phyloP scores from a whole-genome alignment of 1,140 invertebrate genomes.

The Harlomillsia oculata region DNA sequence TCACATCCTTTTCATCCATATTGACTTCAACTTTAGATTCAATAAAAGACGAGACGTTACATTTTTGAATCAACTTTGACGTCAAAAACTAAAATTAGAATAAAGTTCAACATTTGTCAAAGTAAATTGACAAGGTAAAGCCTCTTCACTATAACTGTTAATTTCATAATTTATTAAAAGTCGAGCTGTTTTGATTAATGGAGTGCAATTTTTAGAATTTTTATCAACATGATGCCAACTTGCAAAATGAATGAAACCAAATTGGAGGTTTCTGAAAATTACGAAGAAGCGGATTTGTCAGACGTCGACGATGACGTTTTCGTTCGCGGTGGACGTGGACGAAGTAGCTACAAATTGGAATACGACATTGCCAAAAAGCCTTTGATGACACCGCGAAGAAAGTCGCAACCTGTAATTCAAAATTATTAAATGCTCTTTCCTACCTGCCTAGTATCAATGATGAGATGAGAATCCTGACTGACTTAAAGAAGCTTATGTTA shows the following conservation, averaged over 20 bases:
- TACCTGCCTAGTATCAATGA: too few species aligned
- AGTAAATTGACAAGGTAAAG: too few species aligned
- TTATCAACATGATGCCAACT: slow-evolving; percentile 19
- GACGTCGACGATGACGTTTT: slow-evolving; percentile 69
- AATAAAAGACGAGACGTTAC: too few species aligned
- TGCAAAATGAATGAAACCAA: slow-evolving; percentile 36
- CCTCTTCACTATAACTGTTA: too few species aligned
- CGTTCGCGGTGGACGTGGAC: slow-evolving; percentile 56
- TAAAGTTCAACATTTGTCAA: too few species aligned
- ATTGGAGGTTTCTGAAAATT: slow-evolving; percentile 35
- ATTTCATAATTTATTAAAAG: too few species aligned
- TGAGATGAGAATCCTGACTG: background rate
- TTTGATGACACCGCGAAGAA: slow-evolving; percentile 59
- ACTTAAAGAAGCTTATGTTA: background rate
- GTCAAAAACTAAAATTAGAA: too few species aligned
- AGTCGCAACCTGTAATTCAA: slow-evolving; percentile 24
- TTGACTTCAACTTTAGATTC: too few species aligned
- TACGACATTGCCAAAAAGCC: slow-evolving; percentile 60
- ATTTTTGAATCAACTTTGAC: too few species aligned
- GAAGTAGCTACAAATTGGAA: slow-evolving; percentile 50
- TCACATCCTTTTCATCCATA: too few species aligned
- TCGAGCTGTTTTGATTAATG: too few species aligned
- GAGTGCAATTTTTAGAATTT: background rate
- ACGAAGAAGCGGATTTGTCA: slow-evolving; percentile 35
- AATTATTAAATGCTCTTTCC: background rate